Percentiles rank a stretch among this genome's conserved stretches.
Evolutionary conservation across 2,888 invertebrate genomes (phyloP).

Genomic region (Dysmachus trigonus): DNA sequence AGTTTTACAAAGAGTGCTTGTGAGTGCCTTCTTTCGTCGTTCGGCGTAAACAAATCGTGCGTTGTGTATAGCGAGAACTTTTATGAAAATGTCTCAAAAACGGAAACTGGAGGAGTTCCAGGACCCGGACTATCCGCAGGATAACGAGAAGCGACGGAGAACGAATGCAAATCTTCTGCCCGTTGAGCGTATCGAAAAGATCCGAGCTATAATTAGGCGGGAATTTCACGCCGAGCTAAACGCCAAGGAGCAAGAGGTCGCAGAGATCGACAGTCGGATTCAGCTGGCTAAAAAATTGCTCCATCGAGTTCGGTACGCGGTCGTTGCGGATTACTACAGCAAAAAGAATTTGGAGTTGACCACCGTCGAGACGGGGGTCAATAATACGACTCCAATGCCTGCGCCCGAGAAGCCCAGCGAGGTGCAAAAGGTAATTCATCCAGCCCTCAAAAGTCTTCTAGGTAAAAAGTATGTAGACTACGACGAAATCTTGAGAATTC

Average conservation of each 20-base stretch:
- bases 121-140: constrained; percentile 70
- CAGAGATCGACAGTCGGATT: constrained; percentile 74
- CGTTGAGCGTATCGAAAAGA: constrained; percentile 66
- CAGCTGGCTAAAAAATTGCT: constrained; percentile 68
- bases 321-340: constrained; percentile 71
- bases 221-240: constrained; percentile 79
- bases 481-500: constrained; percentile 65
- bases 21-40: neutral
- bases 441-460: constrained; percentile 77
- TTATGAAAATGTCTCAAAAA: constrained; percentile 54
- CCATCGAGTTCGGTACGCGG: constrained; percentile 70
- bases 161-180: constrained; percentile 11
- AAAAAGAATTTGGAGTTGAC: constrained; percentile 64
- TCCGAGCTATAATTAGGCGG: constrained; percentile 72
- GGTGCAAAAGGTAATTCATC: constrained; percentile 73
- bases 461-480: constrained; percentile 69
- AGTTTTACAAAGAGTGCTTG: neutral
- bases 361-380: neutral
- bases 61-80: neutral
- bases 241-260: constrained; percentile 75
- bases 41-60: constrained; percentile 16
- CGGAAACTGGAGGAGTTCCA: constrained; percentile 67
- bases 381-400: neutral
- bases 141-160: constrained; percentile 35
- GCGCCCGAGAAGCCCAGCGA: constrained; percentile 53